Evolutionary conservation across 2,113 vertebrate species (phyloP), one percentile per base, ranked within the genome.

Genomic region (Okapia johnstoni): DNA sequence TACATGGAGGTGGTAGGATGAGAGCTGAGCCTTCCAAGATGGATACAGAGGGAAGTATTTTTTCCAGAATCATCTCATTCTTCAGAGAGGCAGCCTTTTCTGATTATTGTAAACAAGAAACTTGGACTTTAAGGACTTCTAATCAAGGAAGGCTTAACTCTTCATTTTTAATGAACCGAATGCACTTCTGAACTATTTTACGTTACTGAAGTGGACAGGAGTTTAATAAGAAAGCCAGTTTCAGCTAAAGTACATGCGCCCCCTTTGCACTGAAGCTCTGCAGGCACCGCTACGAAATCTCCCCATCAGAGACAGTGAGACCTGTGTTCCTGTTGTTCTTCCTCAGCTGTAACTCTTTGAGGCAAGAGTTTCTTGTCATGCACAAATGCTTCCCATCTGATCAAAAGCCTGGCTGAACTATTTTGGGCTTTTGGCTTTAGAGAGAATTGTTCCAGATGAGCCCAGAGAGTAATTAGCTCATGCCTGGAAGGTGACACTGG

Each of bases 391-490:
- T 93, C 96, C 87, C 90, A 0, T 83, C 55, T 92, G 95, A 98
- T 92, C 70, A 80, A 97, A 98, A 95, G 58, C 87, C n/a, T 57
- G 0, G 73, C 95, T 92, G 66, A 70, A 93, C 98, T 98, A 97
- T 93, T 98, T 98, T 40, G 2, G 94, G 94, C 77, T 83, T 93
- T 98, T 92, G 95, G 86, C 88, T 97, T 97, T 85, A 94, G 92
- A 83, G 93, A 98, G 80, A 88, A 54, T 81, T 94, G 84, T 94
- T 98, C 36, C 94, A 98, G 98, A 93, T 98, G 97, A 97, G 89
- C 66, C 26, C 17, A 33, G 96, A 50, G 92, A 60, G 97, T 98
- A 84, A 96, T 98, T 98, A 98, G 60, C 97, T 98, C 90, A 58
- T 97, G 89, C 89, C 95, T 98, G 73, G 66, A 89, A 97, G 81